Conservation (phyloP, 2,888 invertebrate genomes). For the Oligia latruncula region DNA sequence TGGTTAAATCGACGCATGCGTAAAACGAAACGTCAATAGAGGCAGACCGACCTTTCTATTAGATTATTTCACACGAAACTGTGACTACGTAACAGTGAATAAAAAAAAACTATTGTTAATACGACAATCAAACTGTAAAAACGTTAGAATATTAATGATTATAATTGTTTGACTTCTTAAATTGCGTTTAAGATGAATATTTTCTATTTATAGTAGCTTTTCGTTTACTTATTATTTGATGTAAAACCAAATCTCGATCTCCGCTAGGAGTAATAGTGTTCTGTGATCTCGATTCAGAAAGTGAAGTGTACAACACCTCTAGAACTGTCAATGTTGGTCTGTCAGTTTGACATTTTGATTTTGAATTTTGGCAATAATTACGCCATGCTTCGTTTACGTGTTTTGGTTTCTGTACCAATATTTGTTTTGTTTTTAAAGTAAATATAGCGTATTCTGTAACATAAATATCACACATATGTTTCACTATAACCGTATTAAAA, state of each 20-base stretch:
- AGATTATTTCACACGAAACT: background rate
- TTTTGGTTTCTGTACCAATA: constrained; percentile 30
- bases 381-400: background rate
- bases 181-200: background rate
- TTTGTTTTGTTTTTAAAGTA: constrained; percentile 20
- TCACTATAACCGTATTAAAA: background rate
- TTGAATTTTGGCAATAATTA: background rate
- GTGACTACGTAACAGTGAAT: constrained; percentile 7
- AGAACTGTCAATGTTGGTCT: constrained; percentile 30
- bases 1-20: constrained; percentile 63
- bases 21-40: constrained; percentile 60
- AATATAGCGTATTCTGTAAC: constrained; percentile 4
- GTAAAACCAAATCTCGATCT: constrained; percentile 1
- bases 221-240: background rate
- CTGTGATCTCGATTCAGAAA: background rate
- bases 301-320: constrained; percentile 35
- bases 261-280: no score
- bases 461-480: constrained; percentile 4
- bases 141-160: background rate
- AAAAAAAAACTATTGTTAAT: background rate
- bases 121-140: background rate
- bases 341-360: constrained; percentile 24
- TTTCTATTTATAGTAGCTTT: background rate
- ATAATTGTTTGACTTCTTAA: background rate
- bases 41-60: constrained; percentile 14